phyloP scores from a whole-genome alignment of 2,113 vertebrate genomes.

The Percina caprodes region DNA sequence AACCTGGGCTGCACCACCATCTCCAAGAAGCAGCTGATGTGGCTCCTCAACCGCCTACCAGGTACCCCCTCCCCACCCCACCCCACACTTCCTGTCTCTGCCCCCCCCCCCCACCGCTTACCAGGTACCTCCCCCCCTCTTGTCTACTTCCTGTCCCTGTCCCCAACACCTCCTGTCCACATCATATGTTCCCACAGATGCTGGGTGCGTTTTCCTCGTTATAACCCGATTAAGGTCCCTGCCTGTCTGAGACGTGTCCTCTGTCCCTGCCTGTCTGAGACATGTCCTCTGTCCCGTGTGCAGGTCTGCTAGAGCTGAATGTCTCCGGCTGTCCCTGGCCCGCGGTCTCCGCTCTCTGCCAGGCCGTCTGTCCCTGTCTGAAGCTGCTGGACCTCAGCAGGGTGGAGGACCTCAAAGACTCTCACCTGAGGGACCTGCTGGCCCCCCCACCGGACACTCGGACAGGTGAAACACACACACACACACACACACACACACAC shows the following conservation, averaged over 20 bases:
- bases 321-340: slow-evolving; percentile 90
- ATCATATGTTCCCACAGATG: no score
- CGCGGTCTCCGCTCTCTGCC: slow-evolving; percentile 90
- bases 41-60: slow-evolving; percentile 92
- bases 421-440: slow-evolving; percentile 91
- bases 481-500: background rate
- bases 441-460: slow-evolving; percentile 87
- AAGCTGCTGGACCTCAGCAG: slow-evolving; percentile 90
- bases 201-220: no score
- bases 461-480: slow-evolving; percentile 81
- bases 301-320: slow-evolving; percentile 91
- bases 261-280: background rate
- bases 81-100: slow-evolving; percentile 12
- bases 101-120: no score
- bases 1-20: slow-evolving; percentile 93
- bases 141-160: background rate
- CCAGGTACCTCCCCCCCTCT: slow-evolving; percentile 78
- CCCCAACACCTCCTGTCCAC: no score
- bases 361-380: slow-evolving; percentile 89
- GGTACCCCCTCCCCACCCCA: slow-evolving; percentile 73
- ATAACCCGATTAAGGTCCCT: background rate
- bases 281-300: background rate
- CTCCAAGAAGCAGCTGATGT: slow-evolving; percentile 95
- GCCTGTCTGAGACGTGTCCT: background rate
- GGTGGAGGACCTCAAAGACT: slow-evolving; percentile 92